Evolutionary conservation across 1,140 invertebrate genomes (phyloP).

Genomic region (Chironomus striatipennis): DNA sequence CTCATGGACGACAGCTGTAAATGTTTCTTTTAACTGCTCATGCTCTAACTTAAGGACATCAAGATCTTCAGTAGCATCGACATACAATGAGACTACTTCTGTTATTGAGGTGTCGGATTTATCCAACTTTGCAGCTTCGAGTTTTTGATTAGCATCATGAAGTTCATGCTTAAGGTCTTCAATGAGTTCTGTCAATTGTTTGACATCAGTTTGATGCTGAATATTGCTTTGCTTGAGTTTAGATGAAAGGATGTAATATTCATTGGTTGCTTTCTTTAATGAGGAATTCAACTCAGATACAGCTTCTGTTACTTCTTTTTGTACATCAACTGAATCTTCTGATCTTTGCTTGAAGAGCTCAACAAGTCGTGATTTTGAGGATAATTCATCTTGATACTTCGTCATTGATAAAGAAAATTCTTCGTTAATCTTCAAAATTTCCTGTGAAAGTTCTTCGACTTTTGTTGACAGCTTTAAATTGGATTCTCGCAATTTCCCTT

Average conservation of each 20-base stretch:
- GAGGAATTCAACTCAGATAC: constrained; percentile 71
- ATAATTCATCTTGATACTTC: constrained; percentile 73
- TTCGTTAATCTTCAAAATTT: constrained; percentile 64
- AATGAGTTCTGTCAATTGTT: constrained; percentile 63
- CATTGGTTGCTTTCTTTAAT: constrained; percentile 63
- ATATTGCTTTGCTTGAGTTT: constrained; percentile 52
- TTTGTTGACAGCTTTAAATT: constrained; percentile 57
- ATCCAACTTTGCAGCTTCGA: constrained; percentile 64
- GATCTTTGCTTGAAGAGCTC: constrained; percentile 72
- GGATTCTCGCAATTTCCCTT: too few species aligned
- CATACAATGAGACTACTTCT: constrained; percentile 81
- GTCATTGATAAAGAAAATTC: constrained; percentile 69
- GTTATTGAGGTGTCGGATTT: constrained; percentile 81
- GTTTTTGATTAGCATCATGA: constrained; percentile 67
- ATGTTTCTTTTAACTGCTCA: constrained; percentile 61
- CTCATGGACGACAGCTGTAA: constrained; percentile 72
- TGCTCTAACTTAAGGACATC: constrained; percentile 69
- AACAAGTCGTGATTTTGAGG: constrained; percentile 74
- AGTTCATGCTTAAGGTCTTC: constrained; percentile 65
- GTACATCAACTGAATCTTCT: constrained; percentile 64
- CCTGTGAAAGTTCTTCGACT: constrained; percentile 63
- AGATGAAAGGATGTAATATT: constrained; percentile 70
- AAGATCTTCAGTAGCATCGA: constrained; percentile 64
- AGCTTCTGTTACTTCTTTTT: constrained; percentile 64
- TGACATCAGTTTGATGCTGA: constrained; percentile 51